These are phyloP conservation scores for Rousettus madagascariensis DNA, from an alignment of 2,797 vertebrate genomes.

Conservation along the genomic window DNA sequence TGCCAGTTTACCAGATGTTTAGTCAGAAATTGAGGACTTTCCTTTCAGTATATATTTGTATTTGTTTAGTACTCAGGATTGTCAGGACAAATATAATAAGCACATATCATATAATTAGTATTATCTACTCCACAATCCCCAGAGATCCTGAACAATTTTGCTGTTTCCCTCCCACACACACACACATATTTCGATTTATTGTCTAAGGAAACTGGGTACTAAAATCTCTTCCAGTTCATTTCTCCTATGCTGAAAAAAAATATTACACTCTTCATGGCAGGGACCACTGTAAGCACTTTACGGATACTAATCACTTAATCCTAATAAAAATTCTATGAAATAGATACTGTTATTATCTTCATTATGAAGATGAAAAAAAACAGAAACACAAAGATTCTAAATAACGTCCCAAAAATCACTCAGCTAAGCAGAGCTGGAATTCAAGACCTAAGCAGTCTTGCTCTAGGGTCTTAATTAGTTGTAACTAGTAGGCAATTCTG, in stretches of 20 bases:
- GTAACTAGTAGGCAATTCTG: conserved; percentile 5
- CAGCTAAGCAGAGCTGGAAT: conserved; percentile 31
- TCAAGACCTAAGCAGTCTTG: conserved; percentile 6
- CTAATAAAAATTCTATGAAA: neutral
- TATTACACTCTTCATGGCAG: conserved; percentile 2
- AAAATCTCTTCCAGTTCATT: neutral
- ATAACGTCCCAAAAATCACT: conserved; percentile 16
- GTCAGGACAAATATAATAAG: conserved; percentile 40
- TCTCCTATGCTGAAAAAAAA: conserved; percentile 25
- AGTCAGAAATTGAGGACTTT: conserved; percentile 16
- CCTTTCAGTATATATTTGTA: conserved; percentile 22
- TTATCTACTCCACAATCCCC: neutral
- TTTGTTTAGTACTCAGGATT: conserved; percentile 34
- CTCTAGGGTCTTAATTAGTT: neutral
- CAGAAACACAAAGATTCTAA: neutral
- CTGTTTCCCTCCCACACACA: neutral
- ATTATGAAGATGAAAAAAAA: conserved; percentile 4
- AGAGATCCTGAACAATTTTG: neutral
- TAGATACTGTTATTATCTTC: neutral
- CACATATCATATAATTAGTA: neutral
- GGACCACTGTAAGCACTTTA: neutral
- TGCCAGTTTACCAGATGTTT: conserved; percentile 34
- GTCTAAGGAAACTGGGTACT: neutral
- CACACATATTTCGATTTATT: conserved; percentile 4
- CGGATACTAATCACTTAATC: conserved; percentile 8